Base-by-base conservation (phyloP, 2,888 invertebrate genomes). In the Gerris lacustris region DNA sequence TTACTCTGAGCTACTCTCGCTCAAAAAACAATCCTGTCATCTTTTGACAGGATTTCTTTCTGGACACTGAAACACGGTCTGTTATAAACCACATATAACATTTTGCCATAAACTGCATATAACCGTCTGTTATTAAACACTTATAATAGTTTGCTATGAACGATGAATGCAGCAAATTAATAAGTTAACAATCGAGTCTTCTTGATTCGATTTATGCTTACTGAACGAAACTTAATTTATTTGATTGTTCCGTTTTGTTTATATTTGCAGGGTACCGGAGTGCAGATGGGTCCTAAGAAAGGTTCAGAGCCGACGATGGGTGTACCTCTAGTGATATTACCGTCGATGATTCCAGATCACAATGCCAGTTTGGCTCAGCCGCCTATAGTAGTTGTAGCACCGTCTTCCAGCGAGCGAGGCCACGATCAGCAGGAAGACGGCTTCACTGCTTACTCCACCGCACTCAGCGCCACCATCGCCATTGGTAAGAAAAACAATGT, bases 381-480 rank as follows among this genome's bases (percentile, higher is more conserved):
- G n/a, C 77, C 77, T 5, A 74, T 76, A 6, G 77, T 77, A 44
- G 76, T 76, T 17, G 77, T 76, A 17, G 78, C 77, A n/a, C 77
- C 77, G 7, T 76, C 77, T 6, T 76, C 77, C 62, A 75, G 76
- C 77, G 74, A 79, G 75, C 69, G 75, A 45, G 79, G 78, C 72
- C 76, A 81, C 78, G 75, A 81, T 78, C 74, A 78, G 9, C 75
- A 74, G 67, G 92, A 92, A 79, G 92, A 92, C 75, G 92, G 92
- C 1, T 94, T 93, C 77, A 92, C 93, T 0, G 91, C 92, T 0
- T 94, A 94, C 78, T 92, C 92, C 0, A 94, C 94, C 5, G 94
- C 94, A 2, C 82, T 95, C 15, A 93, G 93, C 80, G 93, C 94
- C 0, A 95, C 94, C 18, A 94, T 96, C 76, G 96, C 95, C 67